A percentile compares a stretch with the other conserved stretches of the same genome.
Evolutionary conservation across 2,888 invertebrate genomes (phyloP).

Genomic region (Cheilosia pagana): DNA sequence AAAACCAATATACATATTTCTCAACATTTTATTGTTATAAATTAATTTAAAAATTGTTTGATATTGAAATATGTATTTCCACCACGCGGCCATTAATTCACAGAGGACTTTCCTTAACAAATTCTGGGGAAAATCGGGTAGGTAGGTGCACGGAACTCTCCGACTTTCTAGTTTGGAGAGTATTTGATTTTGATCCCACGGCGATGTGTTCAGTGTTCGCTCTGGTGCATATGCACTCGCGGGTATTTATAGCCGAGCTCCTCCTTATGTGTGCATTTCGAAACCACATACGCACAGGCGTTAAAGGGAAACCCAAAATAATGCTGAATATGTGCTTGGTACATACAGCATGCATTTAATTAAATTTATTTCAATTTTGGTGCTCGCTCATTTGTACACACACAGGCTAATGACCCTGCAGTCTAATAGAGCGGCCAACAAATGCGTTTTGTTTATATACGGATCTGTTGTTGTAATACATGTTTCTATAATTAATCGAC

Average conservation of each 20-base stretch:
- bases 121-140: too few species aligned
- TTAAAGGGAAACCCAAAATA: neutral
- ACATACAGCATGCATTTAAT: neutral
- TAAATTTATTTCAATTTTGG: constrained; percentile 36
- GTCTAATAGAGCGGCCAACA: constrained; percentile 11
- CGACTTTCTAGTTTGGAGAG: too few species aligned
- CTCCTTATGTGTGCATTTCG: neutral
- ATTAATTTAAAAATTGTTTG: too few species aligned
- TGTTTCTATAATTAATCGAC: constrained; percentile 45
- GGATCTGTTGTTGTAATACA: constrained; percentile 5
- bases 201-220: neutral
- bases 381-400: constrained; percentile 17
- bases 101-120: too few species aligned
- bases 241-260: constrained; percentile 24
- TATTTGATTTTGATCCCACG: too few species aligned
- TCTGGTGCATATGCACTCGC: constrained; percentile 32
- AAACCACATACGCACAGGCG: constrained; percentile 27
- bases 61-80: too few species aligned
- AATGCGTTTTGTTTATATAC: constrained; percentile 9
- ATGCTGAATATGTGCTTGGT: neutral
- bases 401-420: constrained; percentile 64
- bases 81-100: too few species aligned
- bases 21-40: too few species aligned
- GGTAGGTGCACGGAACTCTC: too few species aligned
- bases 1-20: too few species aligned